Evolutionary conservation across 2,113 vertebrate genomes (phyloP).

Genomic region (Dendropsophus ebraccatus): DNA sequence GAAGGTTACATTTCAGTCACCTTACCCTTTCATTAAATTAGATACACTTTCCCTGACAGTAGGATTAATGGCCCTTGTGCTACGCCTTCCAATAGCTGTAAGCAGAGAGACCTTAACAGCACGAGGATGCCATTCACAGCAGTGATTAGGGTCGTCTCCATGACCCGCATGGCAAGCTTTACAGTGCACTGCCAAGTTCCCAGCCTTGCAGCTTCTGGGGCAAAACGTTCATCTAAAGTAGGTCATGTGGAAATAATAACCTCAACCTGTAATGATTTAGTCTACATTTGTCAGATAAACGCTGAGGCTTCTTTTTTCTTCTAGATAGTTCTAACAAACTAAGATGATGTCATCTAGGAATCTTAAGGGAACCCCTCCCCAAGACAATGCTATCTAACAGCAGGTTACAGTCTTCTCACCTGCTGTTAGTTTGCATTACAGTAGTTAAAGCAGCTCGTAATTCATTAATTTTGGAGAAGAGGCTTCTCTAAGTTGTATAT

Average conservation of each 20-base stretch:
- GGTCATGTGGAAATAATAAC: constrained; percentile 59
- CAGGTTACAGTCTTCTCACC: no score
- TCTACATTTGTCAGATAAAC: constrained; percentile 32
- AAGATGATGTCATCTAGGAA: background rate
- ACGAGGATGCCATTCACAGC: constrained; percentile 30
- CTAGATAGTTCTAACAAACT: background rate
- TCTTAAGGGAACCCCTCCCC: no score
- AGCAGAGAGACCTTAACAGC: constrained; percentile 7
- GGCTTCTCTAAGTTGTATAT: no score
- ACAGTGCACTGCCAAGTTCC: constrained; percentile 26
- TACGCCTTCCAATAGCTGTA: background rate
- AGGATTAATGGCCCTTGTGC: constrained; percentile 9
- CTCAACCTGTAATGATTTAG: constrained; percentile 39
- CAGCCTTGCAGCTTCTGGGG: constrained; percentile 57
- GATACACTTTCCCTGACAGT: constrained; percentile 51
- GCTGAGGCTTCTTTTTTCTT: background rate
- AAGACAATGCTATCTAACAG: no score
- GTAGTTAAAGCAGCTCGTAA: no score
- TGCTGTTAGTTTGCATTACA: no score
- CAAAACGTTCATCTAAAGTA: constrained; percentile 59
- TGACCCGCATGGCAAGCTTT: constrained; percentile 54
- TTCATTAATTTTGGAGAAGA: no score
- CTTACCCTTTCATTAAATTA: constrained; percentile 55
- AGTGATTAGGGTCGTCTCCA: constrained; percentile 57
- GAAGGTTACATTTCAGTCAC: constrained; percentile 36